These are phyloP conservation scores for Pogona vitticeps DNA, from an alignment of 2,113 vertebrate species.

Conservation along the genomic window DNA sequence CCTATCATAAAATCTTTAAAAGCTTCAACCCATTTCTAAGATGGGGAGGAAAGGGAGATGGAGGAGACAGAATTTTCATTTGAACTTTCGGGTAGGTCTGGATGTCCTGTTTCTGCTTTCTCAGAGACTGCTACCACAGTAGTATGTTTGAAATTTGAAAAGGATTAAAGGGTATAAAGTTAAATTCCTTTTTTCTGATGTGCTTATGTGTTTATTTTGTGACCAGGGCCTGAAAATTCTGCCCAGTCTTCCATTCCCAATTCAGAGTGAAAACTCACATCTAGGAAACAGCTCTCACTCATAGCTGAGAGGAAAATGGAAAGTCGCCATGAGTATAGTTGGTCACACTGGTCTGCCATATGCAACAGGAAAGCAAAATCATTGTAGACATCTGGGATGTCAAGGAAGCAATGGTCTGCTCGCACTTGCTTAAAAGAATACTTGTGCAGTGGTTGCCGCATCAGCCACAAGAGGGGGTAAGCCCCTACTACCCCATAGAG, in stretches of 20 bases:
- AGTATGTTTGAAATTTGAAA: background rate
- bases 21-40: no score
- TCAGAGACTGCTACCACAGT: background rate
- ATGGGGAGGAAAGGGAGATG: background rate
- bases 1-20: background rate
- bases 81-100: background rate
- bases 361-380: slow-evolving; percentile 85
- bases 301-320: slow-evolving; percentile 83
- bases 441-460: slow-evolving; percentile 74
- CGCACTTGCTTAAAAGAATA: slow-evolving; percentile 78
- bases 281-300: slow-evolving; percentile 75
- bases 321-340: slow-evolving; percentile 78
- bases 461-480: slow-evolving; percentile 81
- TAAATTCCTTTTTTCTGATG: no score
- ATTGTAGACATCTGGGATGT: slow-evolving; percentile 78
- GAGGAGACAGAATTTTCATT: background rate
- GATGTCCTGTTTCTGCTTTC: background rate
- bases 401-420: slow-evolving; percentile 66
- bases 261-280: slow-evolving; percentile 72
- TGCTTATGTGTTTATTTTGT: background rate
- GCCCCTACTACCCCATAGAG: slow-evolving; percentile 76
- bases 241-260: slow-evolving; percentile 66
- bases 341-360: slow-evolving; percentile 84
- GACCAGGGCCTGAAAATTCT: background rate
- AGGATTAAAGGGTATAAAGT: no score